Evolutionary conservation across 2,113 vertebrate genomes (phyloP).

Genomic region (Riparia riparia): DNA sequence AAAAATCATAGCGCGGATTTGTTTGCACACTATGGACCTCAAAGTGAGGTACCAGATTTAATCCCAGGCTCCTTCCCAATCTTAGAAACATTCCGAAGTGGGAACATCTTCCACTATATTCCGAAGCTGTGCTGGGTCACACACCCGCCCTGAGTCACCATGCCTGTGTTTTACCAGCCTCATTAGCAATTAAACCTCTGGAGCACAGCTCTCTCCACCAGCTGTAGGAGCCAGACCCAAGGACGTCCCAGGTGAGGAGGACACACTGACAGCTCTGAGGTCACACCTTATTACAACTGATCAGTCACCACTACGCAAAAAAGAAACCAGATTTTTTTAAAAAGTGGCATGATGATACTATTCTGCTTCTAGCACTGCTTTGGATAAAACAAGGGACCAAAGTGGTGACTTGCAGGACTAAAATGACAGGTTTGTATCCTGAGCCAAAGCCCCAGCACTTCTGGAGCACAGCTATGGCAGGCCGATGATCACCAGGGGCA

Average conservation of each 20-base stretch:
- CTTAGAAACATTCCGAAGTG: not conserved
- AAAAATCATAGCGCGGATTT: not conserved
- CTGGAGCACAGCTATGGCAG: not conserved
- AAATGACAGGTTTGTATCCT: not conserved
- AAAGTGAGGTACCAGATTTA: not conserved
- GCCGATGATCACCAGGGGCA: not conserved
- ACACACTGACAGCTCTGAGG: not conserved
- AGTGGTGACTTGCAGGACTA: not conserved
- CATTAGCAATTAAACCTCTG: not conserved
- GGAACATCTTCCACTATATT: not conserved
- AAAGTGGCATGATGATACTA: rapidly evolving
- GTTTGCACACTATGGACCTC: not conserved
- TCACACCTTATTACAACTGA: not conserved
- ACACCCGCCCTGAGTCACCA: not conserved
- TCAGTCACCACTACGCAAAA: not conserved
- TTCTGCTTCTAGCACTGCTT: not conserved
- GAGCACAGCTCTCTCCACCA: not conserved
- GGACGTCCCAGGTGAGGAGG: not conserved
- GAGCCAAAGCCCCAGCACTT: not conserved
- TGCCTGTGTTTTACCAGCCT: not conserved
- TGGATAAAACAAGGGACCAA: not conserved
- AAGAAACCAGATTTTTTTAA: not conserved
- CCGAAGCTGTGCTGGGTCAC: not conserved
- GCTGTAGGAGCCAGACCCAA: not conserved
- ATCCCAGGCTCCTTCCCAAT: not conserved